Evolutionary conservation across 2,888 invertebrate species (phyloP), one percentile per base, ranked within the genome.

Genomic region (Germaria angustata): DNA sequence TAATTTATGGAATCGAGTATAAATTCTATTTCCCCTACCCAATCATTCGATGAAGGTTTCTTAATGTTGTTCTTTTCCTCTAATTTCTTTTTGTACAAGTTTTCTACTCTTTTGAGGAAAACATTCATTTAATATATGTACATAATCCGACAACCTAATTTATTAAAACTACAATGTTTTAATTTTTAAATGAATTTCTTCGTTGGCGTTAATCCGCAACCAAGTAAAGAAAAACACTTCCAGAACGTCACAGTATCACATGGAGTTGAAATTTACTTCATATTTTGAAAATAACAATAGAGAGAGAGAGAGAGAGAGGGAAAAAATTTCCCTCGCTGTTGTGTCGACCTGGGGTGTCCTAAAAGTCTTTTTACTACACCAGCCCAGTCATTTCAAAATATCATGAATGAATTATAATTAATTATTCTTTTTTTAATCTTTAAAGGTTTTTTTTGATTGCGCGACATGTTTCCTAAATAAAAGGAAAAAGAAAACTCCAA

Each of bases 101-200:
- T 32, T 17, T 28, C 32, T 24, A 11, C 8, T 3, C 28, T 28
- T 28, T 28, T 46, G 20, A 15, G 8, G 9, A 15, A 22, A 24
- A 15, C 44, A 78, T 73, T 46, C 39, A 71, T 79, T 82, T 66
- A 53, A 61, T 66, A 28, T 28, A 28, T n/a, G 39, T 46, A 66
- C 44, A 69, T 82, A 82, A 82, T 75, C 82, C 71, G 82, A 82
- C 82, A 82, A 41, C 44, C 65, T 82, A 66, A 82, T 82, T 79
- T 82, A 82, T 82, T 82, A 76, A 75, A 79, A 53, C 79, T 34
- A 57, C 57, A 71, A 75, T 66, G 65, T 73, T 82, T 72, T 72
- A 32, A 57, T 55, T 76, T 66, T 68, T 28, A 4, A 49, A 32
- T 20, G 7, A 36, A 17, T 39, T 49, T 32, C 61, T 77, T 69